Evolutionary conservation across 2,888 invertebrate species (phyloP), one percentile per base, ranked within the genome.

Genomic region (Hydrotaea cyrtoneurina): DNA sequence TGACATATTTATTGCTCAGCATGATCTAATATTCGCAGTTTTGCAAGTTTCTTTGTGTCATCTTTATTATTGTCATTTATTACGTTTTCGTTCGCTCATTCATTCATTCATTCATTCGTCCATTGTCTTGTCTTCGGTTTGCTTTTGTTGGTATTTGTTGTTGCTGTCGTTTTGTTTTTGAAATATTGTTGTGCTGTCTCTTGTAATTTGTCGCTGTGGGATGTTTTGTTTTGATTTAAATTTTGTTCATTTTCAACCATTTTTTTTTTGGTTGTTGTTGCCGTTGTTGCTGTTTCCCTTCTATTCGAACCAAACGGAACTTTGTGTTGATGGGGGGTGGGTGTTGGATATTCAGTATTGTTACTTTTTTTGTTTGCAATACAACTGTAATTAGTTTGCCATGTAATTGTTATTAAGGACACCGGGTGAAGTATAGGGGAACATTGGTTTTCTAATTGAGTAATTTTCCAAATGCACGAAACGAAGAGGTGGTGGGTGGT

Each of bases 201-300:
- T 88, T 87, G 88, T 89, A 90, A 90, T 90, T 90, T 90, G 90
- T 89, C 90, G 87, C 88, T 87, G 89, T 88, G 88, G 87, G 89
- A 88, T 88, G 88, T 90, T 89, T 89, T 89, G 87, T 90, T 90
- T 88, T 87, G 87, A 88, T 86, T 88, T 87, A 87, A 87, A 88
- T 89, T 87, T 84, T 75, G 53, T 79, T 50, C 50, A n/a, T 50
- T 50, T n/a, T 50, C 50, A 8, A 39, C n/a, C 50, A 2, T 50
- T 50, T 50, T 50, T 50, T 50, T 15, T 13, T 3, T 7, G 2
- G 31, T 31, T 31, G 31, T 31, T 31, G 31, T 31, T 10, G 39
- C 11, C 39, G 39, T 39, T 10, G 39, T 39, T 10, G 39, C 11
- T n/a, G 31, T 39, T 50, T 50, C 50, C 50, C 50, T 50, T 50